Percentiles rank a stretch among this genome's conserved stretches.
Evolutionary conservation across 2,888 invertebrate species (phyloP).

Genomic region (Acrobasis consociella): DNA sequence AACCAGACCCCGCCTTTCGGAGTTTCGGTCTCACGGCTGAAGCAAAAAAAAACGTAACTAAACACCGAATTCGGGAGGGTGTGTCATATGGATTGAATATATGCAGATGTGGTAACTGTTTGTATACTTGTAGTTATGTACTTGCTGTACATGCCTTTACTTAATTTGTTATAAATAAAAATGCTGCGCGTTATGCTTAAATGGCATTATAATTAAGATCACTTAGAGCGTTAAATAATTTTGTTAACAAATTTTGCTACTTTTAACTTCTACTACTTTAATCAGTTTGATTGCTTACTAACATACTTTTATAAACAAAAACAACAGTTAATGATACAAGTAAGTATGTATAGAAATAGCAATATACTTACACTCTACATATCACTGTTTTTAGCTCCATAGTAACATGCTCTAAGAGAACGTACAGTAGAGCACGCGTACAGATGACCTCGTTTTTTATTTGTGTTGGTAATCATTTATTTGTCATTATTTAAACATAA

Average conservation of each 20-base stretch:
- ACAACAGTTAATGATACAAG: no score
- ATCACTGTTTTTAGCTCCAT: neutral
- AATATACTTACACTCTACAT: neutral
- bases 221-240: no score
- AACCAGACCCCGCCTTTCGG: conserved; percentile 70
- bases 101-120: conserved; percentile 2
- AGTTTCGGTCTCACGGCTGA: conserved; percentile 61
- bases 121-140: no score
- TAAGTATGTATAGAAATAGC: no score
- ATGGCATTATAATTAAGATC: no score
- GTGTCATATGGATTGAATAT: conserved; percentile 32
- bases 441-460: neutral
- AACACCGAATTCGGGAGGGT: conserved; percentile 58
- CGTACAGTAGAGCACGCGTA: neutral
- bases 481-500: conserved; percentile 8
- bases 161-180: neutral
- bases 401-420: neutral
- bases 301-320: no score
- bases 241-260: no score
- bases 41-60: conserved; percentile 62
- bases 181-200: no score
- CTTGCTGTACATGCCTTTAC: neutral
- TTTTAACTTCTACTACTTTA: no score
- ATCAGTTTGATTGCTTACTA: no score
- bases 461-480: conserved; percentile 5